A percentile compares a stretch with the other conserved stretches of the same genome.
phyloP scores from a whole-genome alignment of 2,113 vertebrate genomes.

The Protobothrops mucrosquamatus region DNA sequence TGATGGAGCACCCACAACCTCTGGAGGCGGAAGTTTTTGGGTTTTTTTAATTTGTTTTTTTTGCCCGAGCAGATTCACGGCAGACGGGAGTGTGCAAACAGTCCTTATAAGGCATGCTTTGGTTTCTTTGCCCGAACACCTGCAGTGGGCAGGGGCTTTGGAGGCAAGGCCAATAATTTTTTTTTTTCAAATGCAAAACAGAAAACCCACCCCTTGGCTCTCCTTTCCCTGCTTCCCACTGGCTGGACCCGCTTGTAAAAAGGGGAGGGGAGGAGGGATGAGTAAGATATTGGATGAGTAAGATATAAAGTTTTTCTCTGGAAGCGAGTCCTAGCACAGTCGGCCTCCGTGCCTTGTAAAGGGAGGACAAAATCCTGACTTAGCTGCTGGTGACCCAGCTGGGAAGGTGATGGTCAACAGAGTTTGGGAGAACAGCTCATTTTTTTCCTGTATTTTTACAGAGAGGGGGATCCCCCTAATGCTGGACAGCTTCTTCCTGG shows the following conservation, averaged over 20 bases:
- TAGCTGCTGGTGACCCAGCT: background rate
- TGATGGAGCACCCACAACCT: background rate
- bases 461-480: background rate
- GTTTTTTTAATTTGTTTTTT: background rate
- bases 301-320: background rate
- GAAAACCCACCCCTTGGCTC: background rate
- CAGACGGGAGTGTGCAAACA: background rate
- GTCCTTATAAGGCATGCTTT: background rate
- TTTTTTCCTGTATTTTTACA: background rate
- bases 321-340: background rate
- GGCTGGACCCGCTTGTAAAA: background rate
- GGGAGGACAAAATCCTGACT: background rate
- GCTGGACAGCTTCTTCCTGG: background rate
- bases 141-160: background rate
- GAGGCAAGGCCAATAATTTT: background rate
- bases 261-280: background rate
- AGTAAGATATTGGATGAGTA: background rate
- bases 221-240: background rate
- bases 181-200: background rate
- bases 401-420: background rate
- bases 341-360: background rate
- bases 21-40: background rate
- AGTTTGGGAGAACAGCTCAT: background rate
- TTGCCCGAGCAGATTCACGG: background rate
- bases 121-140: background rate